These are phyloP conservation scores for Macroteleia sp. DNA, from an alignment of 2,888 invertebrate species.

Conservation along the genomic window DNA sequence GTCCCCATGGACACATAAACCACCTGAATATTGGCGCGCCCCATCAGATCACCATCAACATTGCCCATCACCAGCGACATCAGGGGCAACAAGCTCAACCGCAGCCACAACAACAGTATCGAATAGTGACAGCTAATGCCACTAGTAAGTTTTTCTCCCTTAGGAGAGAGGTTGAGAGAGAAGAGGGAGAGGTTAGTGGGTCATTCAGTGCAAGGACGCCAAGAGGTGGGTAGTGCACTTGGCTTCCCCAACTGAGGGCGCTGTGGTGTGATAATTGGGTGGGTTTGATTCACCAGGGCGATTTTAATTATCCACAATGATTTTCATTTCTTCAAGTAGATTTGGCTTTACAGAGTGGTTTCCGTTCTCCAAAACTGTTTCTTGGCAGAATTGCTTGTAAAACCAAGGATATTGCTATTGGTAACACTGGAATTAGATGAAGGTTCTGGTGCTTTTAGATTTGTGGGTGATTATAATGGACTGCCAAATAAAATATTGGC, in stretches of 20 bases:
- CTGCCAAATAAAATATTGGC: too few relatives aligned
- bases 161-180: not conserved
- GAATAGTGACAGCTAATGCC: slow-evolving; percentile 75
- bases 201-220: slow-evolving; percentile 47
- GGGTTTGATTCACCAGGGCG: too few relatives aligned
- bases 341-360: too few relatives aligned
- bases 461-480: too few relatives aligned
- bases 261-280: not conserved
- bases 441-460: too few relatives aligned
- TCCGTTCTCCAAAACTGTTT: too few relatives aligned
- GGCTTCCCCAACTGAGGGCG: not conserved
- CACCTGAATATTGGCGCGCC: slow-evolving; percentile 75
- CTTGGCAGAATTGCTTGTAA: too few relatives aligned
- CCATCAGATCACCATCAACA: slow-evolving; percentile 78
- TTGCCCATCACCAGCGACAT: slow-evolving; percentile 76
- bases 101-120: slow-evolving; percentile 77
- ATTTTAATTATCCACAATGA: too few relatives aligned
- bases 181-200: slow-evolving; percentile 46
- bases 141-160: slow-evolving; percentile 74
- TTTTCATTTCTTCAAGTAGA: too few relatives aligned
- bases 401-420: too few relatives aligned
- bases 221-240: slow-evolving; percentile 3
- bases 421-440: too few relatives aligned
- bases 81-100: slow-evolving; percentile 75
- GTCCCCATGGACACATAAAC: slow-evolving; percentile 77